Evolutionary conservation across 2,113 vertebrate genomes (phyloP).

Genomic region (Probosciger aterrimus): DNA sequence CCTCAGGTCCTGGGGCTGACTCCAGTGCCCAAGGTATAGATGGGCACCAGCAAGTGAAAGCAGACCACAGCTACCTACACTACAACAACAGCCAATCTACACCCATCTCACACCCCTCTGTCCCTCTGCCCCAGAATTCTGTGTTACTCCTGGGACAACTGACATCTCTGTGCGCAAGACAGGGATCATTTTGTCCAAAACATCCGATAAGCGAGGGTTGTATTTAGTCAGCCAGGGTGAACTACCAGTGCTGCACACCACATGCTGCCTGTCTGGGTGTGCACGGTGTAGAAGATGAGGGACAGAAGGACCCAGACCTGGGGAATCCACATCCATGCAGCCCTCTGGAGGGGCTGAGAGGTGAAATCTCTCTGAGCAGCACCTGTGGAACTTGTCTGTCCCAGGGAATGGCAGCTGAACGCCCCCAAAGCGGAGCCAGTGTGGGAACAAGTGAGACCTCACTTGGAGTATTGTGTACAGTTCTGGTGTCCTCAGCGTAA

Average conservation of each 20-base stretch:
- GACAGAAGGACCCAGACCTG: neutral
- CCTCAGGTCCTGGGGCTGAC: neutral
- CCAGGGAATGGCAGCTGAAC: neutral
- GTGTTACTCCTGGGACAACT: neutral
- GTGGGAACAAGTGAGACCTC: neutral
- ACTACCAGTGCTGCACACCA: rapidly evolving
- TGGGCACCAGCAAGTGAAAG: neutral
- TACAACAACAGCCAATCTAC: too few species aligned
- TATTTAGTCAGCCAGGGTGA: neutral
- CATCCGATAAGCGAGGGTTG: neutral
- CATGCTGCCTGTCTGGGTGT: rapidly evolving
- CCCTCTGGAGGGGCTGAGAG: neutral
- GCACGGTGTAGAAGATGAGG: neutral
- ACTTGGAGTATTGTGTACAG: too few species aligned
- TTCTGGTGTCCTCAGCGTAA: too few species aligned
- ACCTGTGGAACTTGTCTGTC: neutral
- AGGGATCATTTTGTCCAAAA: neutral
- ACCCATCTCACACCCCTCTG: rapidly evolving
- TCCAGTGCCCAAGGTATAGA: neutral
- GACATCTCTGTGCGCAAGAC: neutral
- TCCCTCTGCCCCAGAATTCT: neutral
- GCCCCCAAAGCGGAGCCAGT: neutral
- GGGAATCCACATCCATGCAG: neutral
- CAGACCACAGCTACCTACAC: rapidly evolving
- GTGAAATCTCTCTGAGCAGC: neutral